These are phyloP conservation scores for Heterocephalus glaber DNA, from an alignment of 2,113 vertebrate genomes.

Conservation along the genomic window DNA sequence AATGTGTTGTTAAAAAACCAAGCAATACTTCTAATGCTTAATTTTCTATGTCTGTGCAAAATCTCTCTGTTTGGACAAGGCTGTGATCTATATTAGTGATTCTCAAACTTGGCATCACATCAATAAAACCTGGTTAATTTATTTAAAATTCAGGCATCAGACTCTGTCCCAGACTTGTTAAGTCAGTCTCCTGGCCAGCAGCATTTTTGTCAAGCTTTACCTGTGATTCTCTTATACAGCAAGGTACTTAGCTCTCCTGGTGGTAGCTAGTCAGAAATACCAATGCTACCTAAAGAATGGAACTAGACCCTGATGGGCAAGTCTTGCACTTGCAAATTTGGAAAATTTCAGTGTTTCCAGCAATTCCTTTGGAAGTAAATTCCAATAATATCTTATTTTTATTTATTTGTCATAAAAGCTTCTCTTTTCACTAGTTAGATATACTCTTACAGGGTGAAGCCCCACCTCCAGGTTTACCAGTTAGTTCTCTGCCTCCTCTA, in stretches of 20 bases:
- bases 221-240: neutral
- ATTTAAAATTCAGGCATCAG: slow-evolving; percentile 43
- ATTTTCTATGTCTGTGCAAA: slow-evolving; percentile 52
- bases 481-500: neutral
- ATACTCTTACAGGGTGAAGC: neutral
- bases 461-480: neutral
- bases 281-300: neutral
- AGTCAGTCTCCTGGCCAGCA: neutral
- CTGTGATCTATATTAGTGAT: slow-evolving; percentile 35
- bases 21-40: neutral
- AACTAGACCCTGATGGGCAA: neutral
- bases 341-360: neutral
- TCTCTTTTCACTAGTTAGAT: neutral
- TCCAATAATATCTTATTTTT: neutral
- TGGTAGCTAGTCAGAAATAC: neutral
- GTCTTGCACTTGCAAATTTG: neutral
- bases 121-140: slow-evolving; percentile 41
- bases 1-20: slow-evolving; percentile 14
- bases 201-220: neutral
- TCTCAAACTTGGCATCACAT: slow-evolving; percentile 40
- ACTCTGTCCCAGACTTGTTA: neutral
- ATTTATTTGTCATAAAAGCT: neutral
- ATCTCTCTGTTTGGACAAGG: slow-evolving; percentile 61
- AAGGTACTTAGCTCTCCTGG: neutral
- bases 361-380: neutral